A percentile compares a stretch with the other conserved stretches of the same genome.
phyloP scores from a whole-genome alignment of 2,113 vertebrate species.

The Cardinalis cardinalis region DNA sequence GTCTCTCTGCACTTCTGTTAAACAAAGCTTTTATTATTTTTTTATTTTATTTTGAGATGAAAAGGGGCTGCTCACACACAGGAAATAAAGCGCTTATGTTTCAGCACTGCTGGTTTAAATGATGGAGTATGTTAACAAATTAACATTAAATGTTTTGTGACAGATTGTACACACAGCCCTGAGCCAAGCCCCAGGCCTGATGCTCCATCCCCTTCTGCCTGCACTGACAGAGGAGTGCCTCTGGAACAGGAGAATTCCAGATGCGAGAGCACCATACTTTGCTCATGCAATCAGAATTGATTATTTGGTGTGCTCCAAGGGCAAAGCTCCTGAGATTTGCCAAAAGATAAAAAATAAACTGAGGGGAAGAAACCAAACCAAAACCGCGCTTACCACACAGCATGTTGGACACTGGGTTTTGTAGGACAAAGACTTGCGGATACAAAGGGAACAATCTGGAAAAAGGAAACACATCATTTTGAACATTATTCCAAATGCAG shows the following conservation, averaged over 20 bases:
- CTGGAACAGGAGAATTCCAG: not conserved
- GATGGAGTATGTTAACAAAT: not conserved
- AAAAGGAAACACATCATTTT: not conserved
- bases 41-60: not conserved
- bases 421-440: conserved; percentile 90
- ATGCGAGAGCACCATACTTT: not conserved
- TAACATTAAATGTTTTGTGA: rapidly evolving
- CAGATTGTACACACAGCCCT: rapidly evolving
- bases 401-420: conserved; percentile 92
- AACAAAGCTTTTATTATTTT: not conserved
- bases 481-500: not conserved
- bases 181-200: not conserved
- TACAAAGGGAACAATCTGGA: conserved; percentile 94
- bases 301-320: not conserved
- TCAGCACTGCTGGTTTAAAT: not conserved
- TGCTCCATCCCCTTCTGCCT: not conserved
- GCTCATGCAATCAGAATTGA: not conserved
- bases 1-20: not conserved
- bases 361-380: not conserved
- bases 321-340: not conserved
- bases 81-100: not conserved
- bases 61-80: rapidly evolving
- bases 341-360: not conserved
- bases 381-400: conserved; percentile 81
- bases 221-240: not conserved